These are phyloP conservation scores for Garrulus glandarius DNA, from an alignment of 2,797 vertebrate genomes.

Conservation along the genomic window DNA sequence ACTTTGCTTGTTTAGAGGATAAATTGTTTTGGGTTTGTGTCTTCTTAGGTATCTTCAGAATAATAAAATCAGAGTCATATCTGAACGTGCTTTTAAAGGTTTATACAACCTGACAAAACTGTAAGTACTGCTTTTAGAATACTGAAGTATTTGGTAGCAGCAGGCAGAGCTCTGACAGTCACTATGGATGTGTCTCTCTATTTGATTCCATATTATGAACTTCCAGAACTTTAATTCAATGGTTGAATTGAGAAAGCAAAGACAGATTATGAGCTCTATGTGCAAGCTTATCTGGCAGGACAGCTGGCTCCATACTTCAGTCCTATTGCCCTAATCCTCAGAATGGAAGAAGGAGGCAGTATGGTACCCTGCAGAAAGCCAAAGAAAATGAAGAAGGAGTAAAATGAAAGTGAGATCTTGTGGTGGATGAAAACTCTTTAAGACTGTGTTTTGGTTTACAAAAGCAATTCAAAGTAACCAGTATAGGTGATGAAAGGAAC, in stretches of 20 bases:
- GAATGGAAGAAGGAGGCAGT: background rate
- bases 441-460: background rate
- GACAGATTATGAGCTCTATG: background rate
- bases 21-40: background rate
- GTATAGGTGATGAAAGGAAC: background rate
- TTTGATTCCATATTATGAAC: background rate
- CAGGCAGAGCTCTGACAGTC: background rate
- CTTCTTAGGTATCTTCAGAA: slow-evolving; percentile 87
- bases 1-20: background rate
- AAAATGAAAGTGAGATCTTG: background rate
- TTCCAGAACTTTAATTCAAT: background rate
- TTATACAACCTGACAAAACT: slow-evolving; percentile 89
- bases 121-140: slow-evolving; percentile 77
- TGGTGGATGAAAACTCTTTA: background rate
- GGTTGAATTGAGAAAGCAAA: background rate
- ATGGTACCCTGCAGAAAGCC: background rate
- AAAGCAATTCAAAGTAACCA: background rate
- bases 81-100: slow-evolving; percentile 86
- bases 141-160: background rate
- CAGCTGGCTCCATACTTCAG: background rate
- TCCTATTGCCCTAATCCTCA: background rate
- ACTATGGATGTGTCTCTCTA: accelerated
- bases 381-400: background rate
- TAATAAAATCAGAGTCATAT: slow-evolving; percentile 86
- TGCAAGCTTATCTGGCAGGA: background rate